Conservation (phyloP, 2,113 vertebrate species). For the Mohoua ochrocephala region DNA sequence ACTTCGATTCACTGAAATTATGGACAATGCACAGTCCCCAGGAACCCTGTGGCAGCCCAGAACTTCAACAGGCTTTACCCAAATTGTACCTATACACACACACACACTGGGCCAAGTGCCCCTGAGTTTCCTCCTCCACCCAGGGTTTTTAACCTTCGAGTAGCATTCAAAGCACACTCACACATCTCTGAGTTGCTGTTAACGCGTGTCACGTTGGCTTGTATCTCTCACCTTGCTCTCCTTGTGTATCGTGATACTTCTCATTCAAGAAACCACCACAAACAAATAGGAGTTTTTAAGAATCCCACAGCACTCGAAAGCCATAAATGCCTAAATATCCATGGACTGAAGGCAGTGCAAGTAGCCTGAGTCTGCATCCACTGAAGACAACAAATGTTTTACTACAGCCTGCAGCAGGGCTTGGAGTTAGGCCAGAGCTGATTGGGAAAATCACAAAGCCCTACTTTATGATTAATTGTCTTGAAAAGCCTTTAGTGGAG, state of each 20-base stretch:
- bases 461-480: neutral
- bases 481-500: neutral
- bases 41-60: neutral
- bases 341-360: neutral
- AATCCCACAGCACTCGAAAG: neutral
- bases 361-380: neutral
- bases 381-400: neutral
- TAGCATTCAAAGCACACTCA: neutral
- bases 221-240: neutral
- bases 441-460: neutral
- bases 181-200: neutral
- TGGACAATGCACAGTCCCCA: neutral
- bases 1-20: neutral
- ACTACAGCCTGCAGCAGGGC: neutral
- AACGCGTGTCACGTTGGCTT: fast-evolving
- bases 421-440: neutral
- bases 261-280: neutral
- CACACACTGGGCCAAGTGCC: neutral
- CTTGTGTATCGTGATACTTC: fast-evolving
- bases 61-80: neutral
- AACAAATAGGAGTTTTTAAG: neutral
- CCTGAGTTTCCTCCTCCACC: neutral
- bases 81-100: neutral
- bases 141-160: neutral
- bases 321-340: fast-evolving